Conservation (phyloP, 2,888 invertebrate species). For the Rotaria socialis region DNA sequence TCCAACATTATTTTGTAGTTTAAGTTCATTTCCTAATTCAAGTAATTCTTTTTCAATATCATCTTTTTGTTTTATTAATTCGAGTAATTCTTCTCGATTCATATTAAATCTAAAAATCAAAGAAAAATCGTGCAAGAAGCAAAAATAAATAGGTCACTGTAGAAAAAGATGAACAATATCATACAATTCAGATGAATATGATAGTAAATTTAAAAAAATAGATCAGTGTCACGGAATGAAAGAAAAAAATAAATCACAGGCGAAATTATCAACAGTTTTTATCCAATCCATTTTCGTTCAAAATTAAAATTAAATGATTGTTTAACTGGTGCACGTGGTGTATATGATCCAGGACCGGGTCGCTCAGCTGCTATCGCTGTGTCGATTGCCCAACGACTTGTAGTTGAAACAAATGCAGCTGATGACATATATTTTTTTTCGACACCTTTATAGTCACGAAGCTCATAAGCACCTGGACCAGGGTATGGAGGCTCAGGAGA, state of each 20-base stretch:
- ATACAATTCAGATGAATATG: background rate
- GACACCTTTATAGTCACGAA: conserved; percentile 54
- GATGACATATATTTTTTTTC: conserved; percentile 58
- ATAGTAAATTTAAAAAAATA: background rate
- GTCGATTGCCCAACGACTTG: conserved; percentile 52
- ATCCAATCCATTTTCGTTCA: conserved; percentile 43
- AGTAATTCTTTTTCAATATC: conserved; percentile 44
- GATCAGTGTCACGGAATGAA: background rate
- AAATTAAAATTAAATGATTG: conserved; percentile 46
- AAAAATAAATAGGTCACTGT: background rate
- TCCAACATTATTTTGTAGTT: conserved; percentile 42
- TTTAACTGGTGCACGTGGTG: conserved; percentile 44
- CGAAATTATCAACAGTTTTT: background rate
- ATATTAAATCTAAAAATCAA: background rate
- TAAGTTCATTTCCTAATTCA: conserved; percentile 37
- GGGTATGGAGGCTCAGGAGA: conserved; percentile 54
- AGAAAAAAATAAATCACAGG: background rate
- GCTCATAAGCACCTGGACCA: conserved; percentile 52
- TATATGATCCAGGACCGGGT: conserved; percentile 48
- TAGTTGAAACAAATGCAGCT: conserved; percentile 57
- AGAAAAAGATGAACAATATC: background rate
- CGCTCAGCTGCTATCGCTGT: background rate
- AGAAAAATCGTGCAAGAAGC: too few species aligned
- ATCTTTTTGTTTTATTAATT: conserved; percentile 34
- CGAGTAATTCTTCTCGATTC: conserved; percentile 11